These are phyloP conservation scores for Cyaniris semiargus DNA, from an alignment of 2,888 invertebrate species.

Conservation along the genomic window DNA sequence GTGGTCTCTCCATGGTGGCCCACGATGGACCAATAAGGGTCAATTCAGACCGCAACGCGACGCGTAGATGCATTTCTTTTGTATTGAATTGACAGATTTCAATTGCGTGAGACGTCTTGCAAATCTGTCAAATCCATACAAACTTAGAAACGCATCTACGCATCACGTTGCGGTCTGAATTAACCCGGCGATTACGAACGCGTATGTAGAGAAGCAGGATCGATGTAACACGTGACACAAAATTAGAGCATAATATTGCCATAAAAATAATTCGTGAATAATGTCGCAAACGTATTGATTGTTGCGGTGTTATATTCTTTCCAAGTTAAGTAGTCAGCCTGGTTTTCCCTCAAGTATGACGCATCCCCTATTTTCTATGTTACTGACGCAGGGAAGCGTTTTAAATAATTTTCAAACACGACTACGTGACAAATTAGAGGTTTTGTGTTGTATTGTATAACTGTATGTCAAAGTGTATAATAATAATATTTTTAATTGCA, in stretches of 20 bases:
- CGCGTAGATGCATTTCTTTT: no score
- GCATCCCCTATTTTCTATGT: slow-evolving; percentile 3
- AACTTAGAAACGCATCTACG: no score
- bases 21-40: neutral
- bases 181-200: no score
- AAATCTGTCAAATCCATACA: no score
- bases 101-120: no score
- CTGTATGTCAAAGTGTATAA: neutral
- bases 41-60: no score
- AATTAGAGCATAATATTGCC: neutral
- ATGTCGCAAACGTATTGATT: slow-evolving; percentile 2
- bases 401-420: neutral
- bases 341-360: neutral
- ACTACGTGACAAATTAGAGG: neutral
- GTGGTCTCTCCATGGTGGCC: neutral
- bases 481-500: neutral
- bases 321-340: neutral
- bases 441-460: neutral
- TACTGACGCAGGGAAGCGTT: neutral
- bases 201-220: no score
- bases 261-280: neutral
- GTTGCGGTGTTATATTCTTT: neutral
- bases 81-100: no score
- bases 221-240: no score
- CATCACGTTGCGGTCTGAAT: no score